Evolutionary conservation across 1,140 invertebrate genomes (phyloP).

Genomic region (Berghia stephanieae): DNA sequence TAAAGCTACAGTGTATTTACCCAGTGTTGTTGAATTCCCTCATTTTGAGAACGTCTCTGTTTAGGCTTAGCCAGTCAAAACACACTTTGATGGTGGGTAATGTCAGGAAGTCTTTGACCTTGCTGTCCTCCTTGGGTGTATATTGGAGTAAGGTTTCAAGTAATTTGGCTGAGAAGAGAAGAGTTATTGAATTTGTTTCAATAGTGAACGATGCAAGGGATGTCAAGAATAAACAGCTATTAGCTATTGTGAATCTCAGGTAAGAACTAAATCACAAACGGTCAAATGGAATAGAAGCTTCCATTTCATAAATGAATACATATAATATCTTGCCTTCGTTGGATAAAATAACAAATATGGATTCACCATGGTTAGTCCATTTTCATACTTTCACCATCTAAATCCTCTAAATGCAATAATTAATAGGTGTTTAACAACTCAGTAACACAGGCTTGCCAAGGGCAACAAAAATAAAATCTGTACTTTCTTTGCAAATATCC

Average conservation of each 20-base stretch:
- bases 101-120: conserved; percentile 74
- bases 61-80: conserved; percentile 76
- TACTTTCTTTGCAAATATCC: too few relatives aligned
- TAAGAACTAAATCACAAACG: neutral
- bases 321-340: too few relatives aligned
- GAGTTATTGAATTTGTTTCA: neutral
- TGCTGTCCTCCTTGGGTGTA: conserved; percentile 73
- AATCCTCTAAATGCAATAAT: too few relatives aligned
- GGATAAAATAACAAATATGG: too few relatives aligned
- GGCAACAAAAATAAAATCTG: too few relatives aligned
- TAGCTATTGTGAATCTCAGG: conserved; percentile 50
- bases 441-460: too few relatives aligned
- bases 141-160: conserved; percentile 77
- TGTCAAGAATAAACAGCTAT: conserved; percentile 18
- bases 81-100: conserved; percentile 80
- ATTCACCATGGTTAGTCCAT: too few relatives aligned
- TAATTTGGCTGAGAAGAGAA: conserved; percentile 61
- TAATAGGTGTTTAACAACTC: too few relatives aligned
- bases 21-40: conserved; percentile 74
- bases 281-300: too few relatives aligned
- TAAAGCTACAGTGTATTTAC: conserved; percentile 51
- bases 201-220: neutral
- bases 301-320: too few relatives aligned
- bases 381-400: too few relatives aligned
- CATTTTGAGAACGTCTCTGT: conserved; percentile 71